Base-by-base conservation (phyloP, 2,888 invertebrate species). In the Synanthedon vespiformis region DNA sequence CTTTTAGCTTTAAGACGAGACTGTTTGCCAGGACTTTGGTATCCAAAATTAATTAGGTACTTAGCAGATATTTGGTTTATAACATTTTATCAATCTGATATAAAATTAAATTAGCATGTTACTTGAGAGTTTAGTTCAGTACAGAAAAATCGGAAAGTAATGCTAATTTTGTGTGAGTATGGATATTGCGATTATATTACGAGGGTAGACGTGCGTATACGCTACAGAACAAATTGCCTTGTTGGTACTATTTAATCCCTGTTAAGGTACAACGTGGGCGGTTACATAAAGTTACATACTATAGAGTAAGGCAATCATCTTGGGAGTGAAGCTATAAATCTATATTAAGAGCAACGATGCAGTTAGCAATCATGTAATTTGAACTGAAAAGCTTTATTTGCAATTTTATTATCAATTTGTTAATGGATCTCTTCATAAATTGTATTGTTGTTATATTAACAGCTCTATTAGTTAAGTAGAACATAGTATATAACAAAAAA, bases 351-450 rank as follows among this genome's bases (percentile, higher is more conserved):
- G 60, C 63, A 71, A 77, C 73, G 71, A 69, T 77, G 76, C 79
- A 78, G 61, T 59, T 61, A 65, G 69, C 81, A 79, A 83, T 84
- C 80, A 82, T 78, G 65, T 73, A 76, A 83, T 84, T 80, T 62
- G 77, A 70, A 75, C 72, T 77, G 78, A 76, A 80, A 76, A 77
- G 67, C 65, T 68, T 70, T 68, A 72, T 77, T 78, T 73, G 82
- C 82, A 76, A 77, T 74, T 74, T 68, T 61, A 62, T 72, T 65
- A 67, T 67, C 68, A 74, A 72, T 72, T 73, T 34, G 34, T 34
- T 34, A 34, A 34, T 34, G 34, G 34, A 34, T 10, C 34, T 34
- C 34, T 34, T 34, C 34, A 34, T 34, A 8, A 34, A 34, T 34
- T 34, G 34, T 34, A 34, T 34, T 34, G 10, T 44, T 16, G 18